A percentile compares a stretch with the other conserved stretches of the same genome.
Evolutionary conservation across 1,140 invertebrate genomes (phyloP).

Genomic region (Trichomalopsis sarcophagae): DNA sequence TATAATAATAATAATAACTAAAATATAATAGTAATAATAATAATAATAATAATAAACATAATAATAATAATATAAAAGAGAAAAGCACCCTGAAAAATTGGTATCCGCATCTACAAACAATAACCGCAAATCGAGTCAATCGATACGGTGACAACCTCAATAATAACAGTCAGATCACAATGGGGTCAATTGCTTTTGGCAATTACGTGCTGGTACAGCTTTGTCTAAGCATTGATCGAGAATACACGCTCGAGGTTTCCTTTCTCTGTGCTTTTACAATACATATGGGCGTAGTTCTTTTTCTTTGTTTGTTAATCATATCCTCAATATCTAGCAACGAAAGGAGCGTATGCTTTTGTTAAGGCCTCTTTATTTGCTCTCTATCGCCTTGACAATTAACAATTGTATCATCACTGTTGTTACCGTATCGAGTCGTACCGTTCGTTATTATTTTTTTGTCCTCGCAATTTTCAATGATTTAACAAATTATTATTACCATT

Average conservation of each 20-base stretch:
- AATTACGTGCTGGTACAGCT: slow-evolving; percentile 20
- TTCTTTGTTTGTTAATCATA: neutral
- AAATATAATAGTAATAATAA: slow-evolving; percentile 41
- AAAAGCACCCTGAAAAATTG: slow-evolving; percentile 50
- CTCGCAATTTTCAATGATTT: neutral
- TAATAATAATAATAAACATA: neutral
- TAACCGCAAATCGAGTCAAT: slow-evolving; percentile 39
- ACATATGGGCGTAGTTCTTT: neutral
- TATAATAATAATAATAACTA: slow-evolving; percentile 20
- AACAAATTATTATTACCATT: slow-evolving; percentile 51
- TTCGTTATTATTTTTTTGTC: neutral
- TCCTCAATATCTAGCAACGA: neutral
- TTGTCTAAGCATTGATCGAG: neutral
- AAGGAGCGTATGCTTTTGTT: slow-evolving; percentile 32
- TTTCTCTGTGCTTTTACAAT: slow-evolving; percentile 9
- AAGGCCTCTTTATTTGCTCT: slow-evolving; percentile 41
- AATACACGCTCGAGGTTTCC: neutral
- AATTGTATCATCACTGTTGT: slow-evolving; percentile 49
- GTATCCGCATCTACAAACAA: slow-evolving; percentile 45
- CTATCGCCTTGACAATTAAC: neutral
- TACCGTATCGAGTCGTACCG: slow-evolving; percentile 42
- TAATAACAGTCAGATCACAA: slow-evolving; percentile 42
- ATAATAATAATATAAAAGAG: slow-evolving; percentile 37
- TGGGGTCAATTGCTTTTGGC: slow-evolving; percentile 10
- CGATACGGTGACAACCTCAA: slow-evolving; percentile 52